A percentile compares a stretch with the other conserved stretches of the same genome.
Evolutionary conservation across 2,113 vertebrate genomes (phyloP).

Genomic region (Pelobates fuscus): DNA sequence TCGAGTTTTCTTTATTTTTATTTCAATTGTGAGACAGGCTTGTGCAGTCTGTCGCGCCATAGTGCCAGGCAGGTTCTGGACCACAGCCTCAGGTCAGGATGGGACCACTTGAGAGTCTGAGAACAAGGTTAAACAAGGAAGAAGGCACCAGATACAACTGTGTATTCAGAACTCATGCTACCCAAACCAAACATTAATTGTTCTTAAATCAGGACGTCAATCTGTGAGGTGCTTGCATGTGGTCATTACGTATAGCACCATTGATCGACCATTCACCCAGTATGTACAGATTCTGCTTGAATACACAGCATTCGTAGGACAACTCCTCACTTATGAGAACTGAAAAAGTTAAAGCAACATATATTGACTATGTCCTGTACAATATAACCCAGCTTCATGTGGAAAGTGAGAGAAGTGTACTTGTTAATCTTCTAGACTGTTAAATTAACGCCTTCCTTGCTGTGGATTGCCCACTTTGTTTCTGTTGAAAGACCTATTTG

Average conservation of each 20-base stretch:
- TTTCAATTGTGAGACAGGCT: slow-evolving; percentile 18
- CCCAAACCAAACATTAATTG: slow-evolving; percentile 56
- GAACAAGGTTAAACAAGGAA: slow-evolving; percentile 71
- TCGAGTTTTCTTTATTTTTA: slow-evolving; percentile 57
- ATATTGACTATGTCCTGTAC: slow-evolving; percentile 95
- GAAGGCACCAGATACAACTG: slow-evolving; percentile 72
- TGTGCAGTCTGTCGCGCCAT: slow-evolving; percentile 53
- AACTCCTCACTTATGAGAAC: slow-evolving; percentile 75
- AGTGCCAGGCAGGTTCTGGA: slow-evolving; percentile 60
- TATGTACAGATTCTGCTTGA: slow-evolving; percentile 79
- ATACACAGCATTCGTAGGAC: slow-evolving; percentile 68
- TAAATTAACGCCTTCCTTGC: slow-evolving; percentile 57
- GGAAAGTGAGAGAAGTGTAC: slow-evolving; percentile 76
- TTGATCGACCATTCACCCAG: slow-evolving; percentile 87
- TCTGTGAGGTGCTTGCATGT: slow-evolving; percentile 98
- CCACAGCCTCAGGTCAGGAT: slow-evolving; percentile 67
- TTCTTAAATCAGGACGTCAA: slow-evolving; percentile 71
- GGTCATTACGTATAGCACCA: slow-evolving; percentile 83
- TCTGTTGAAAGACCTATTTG: slow-evolving; percentile 75
- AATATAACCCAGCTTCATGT: slow-evolving; percentile 88
- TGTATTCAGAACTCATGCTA: slow-evolving; percentile 77
- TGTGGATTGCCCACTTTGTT: slow-evolving; percentile 12
- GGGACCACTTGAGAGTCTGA: slow-evolving; percentile 77
- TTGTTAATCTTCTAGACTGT: slow-evolving; percentile 90
- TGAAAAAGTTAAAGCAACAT: slow-evolving; percentile 75